Evolutionary conservation across 2,113 vertebrate genomes (phyloP).

Genomic region (Gopherus flavomarginatus): DNA sequence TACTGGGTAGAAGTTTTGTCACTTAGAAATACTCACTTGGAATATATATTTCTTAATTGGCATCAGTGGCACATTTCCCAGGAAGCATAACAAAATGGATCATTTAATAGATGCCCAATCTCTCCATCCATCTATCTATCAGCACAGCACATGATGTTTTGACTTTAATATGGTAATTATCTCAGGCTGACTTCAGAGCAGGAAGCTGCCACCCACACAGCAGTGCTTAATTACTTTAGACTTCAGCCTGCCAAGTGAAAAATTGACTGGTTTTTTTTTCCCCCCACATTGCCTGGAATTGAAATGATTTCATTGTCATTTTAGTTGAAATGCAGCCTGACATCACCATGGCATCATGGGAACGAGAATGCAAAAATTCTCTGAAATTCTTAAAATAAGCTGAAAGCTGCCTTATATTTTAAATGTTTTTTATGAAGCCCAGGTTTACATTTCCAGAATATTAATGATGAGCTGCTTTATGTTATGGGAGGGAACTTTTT

Average conservation of each 20-base stretch:
- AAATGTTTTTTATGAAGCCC: slow-evolving; percentile 72
- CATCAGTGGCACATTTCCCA: slow-evolving; percentile 85
- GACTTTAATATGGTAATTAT: slow-evolving; percentile 91
- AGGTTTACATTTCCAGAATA: slow-evolving; percentile 79
- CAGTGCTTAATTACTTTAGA: slow-evolving; percentile 88
- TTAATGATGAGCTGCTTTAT: slow-evolving; percentile 79
- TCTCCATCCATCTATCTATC: slow-evolving; percentile 88
- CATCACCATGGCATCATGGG: slow-evolving; percentile 84
- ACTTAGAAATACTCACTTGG: slow-evolving; percentile 81
- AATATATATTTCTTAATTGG: slow-evolving; percentile 88
- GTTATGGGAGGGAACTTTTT: slow-evolving; percentile 71
- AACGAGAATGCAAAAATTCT: slow-evolving; percentile 81
- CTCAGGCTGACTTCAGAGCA: slow-evolving; percentile 86
- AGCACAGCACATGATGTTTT: slow-evolving; percentile 84
- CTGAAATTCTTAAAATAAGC: slow-evolving; percentile 83
- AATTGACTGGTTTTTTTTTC: slow-evolving; percentile 75
- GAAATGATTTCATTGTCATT: slow-evolving; percentile 87
- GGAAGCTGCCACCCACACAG: slow-evolving; percentile 87
- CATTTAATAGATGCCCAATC: slow-evolving; percentile 88
- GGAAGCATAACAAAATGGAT: slow-evolving; percentile 85
- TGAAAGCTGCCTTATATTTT: slow-evolving; percentile 81
- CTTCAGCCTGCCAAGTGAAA: slow-evolving; percentile 86
- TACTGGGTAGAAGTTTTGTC: slow-evolving; percentile 80
- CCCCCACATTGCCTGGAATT: slow-evolving; percentile 81
- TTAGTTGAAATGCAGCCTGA: slow-evolving; percentile 84